Base-by-base conservation (phyloP, 2,888 invertebrate genomes). In the Opisthograptis luteolata region DNA sequence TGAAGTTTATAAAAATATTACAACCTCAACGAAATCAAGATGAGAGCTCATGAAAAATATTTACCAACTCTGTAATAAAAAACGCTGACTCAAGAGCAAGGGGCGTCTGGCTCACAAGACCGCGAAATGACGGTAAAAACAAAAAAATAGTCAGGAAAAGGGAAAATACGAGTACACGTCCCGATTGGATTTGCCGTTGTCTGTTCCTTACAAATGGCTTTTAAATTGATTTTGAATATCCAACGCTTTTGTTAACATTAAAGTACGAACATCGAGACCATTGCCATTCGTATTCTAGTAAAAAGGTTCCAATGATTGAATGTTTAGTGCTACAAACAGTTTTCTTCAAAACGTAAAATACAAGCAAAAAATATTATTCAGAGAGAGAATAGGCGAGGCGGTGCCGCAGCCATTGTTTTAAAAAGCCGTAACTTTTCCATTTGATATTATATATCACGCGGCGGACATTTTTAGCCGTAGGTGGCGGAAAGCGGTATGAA, bases 381-480 rank as follows among this genome's bases (percentile, higher is more conserved):
- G 66, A 77, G 80, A 81, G 76, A 74, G 75, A 76, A 64, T 70
- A 71, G 70, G 72, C 62, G 72, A 70, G 72, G 70, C 71, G 68
- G 64, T 67, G 76, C 73, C 79, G 74, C 68, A 73, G 69, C 79
- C 81, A 86, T 89, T 89, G 87, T 90, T 89, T 88, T 87, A 87
- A 87, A 87, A 87, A 74, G 80, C 80, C 76, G 82, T 87, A 85
- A 87, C 87, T 89, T 85, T 85, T 77, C 84, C 84, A 82, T 89
- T 84, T 84, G 78, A 83, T 85, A 83, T 84, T 86, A 88, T 90
- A 89, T 85, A 89, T 89, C 85, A 87, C 66, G 73, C 70, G 76
- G 85, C 89, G 86, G 89, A 89, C 89, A 89, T 87, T 90, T 89
- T 90, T 89, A 89, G 87, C 88, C 81, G 87, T 89, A 87, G 88